Conservation (phyloP, 2,797 vertebrate genomes). For the Podargus strigoides region DNA sequence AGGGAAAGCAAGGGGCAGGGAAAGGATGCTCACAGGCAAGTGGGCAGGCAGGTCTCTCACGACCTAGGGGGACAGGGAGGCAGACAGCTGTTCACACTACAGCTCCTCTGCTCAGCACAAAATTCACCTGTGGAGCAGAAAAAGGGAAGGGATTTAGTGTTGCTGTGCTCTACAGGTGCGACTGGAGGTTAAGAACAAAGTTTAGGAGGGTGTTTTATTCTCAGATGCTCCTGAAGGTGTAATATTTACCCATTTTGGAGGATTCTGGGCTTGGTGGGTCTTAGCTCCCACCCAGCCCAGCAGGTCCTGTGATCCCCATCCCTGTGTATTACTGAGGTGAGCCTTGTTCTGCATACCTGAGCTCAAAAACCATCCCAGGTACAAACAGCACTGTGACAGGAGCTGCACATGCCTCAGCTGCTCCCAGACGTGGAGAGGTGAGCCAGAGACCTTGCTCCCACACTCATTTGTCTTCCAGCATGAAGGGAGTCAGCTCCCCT, state of each 20-base stretch:
- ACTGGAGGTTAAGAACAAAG: background rate
- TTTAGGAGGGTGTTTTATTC: background rate
- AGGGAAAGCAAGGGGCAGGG: background rate
- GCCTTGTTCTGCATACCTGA: background rate
- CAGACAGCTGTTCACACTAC: too few species aligned
- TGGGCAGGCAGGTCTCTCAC: background rate
- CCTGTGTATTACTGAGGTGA: accelerated
- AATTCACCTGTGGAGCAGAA: background rate
- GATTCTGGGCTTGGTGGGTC: background rate
- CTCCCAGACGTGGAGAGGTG: background rate
- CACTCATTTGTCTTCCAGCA: accelerated
- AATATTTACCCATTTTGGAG: background rate
- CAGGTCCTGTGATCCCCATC: background rate
- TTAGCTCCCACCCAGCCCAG: background rate
- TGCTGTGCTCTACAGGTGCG: background rate
- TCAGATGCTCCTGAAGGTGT: background rate
- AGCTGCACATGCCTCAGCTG: background rate
- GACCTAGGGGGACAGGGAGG: background rate
- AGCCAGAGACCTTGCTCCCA: accelerated
- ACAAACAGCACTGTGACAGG: background rate
- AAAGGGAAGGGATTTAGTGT: background rate
- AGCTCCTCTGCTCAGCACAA: background rate
- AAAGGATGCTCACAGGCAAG: accelerated
- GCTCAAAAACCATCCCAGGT: background rate
- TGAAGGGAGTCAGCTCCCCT: background rate